These are phyloP conservation scores for Passer montanus DNA, from an alignment of 2,113 vertebrate genomes.

Conservation along the genomic window DNA sequence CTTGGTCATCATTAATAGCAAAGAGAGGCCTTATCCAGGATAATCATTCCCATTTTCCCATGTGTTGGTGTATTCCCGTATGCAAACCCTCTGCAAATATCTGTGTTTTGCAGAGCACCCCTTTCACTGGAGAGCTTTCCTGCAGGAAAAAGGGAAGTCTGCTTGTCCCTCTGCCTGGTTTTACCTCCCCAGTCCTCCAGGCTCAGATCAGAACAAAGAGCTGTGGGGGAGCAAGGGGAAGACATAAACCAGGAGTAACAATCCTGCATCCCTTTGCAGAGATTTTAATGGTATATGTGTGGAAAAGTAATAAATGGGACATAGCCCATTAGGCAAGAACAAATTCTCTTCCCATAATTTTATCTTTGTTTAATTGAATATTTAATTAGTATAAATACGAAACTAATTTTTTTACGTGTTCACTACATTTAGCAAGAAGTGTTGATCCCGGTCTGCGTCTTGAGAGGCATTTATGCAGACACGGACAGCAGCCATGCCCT, in stretches of 20 bases:
- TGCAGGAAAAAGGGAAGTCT: not conserved
- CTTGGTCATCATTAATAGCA: conserved; percentile 50
- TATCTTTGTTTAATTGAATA: conserved; percentile 86
- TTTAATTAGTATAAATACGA: conserved; percentile 82
- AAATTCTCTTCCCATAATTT: conserved; percentile 76
- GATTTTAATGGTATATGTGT: conserved; percentile 72
- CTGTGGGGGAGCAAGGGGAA: not conserved
- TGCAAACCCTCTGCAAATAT: not conserved
- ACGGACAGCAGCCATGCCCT: conserved; percentile 65
- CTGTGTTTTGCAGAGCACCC: not conserved
- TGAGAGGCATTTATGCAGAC: conserved; percentile 46
- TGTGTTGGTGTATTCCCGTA: not conserved
- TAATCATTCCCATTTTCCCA: not conserved
- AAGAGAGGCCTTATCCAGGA: conserved; percentile 18
- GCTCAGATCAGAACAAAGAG: conserved; percentile 47
- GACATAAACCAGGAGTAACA: conserved; percentile 25
- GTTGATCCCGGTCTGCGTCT: conserved; percentile 23
- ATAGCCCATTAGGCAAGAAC: conserved; percentile 83
- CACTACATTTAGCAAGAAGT: conserved; percentile 73
- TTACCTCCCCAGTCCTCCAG: not conserved
- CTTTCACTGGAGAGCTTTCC: not conserved
- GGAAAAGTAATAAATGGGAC: conserved; percentile 74
- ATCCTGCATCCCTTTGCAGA: conserved; percentile 5
- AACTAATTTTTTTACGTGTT: conserved; percentile 68
- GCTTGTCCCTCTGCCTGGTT: not conserved